Conservation (phyloP, 2,113 vertebrate genomes). For the Grammomys dolichurus region DNA sequence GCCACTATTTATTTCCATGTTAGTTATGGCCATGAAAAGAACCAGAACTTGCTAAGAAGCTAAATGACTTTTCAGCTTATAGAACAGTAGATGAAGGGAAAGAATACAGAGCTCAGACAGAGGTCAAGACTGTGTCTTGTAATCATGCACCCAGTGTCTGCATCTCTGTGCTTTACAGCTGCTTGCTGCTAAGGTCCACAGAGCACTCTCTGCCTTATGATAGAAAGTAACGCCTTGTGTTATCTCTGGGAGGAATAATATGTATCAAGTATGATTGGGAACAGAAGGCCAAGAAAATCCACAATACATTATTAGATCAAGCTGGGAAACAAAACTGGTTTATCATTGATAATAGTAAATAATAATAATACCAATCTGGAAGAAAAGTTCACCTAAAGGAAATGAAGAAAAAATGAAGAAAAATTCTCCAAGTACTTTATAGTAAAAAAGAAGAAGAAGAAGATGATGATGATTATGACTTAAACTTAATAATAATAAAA, state of each 20-base stretch:
- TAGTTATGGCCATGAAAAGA: neutral
- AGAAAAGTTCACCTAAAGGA: slow-evolving; percentile 1
- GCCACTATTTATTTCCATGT: neutral
- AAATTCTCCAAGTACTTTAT: neutral
- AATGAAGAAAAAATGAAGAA: slow-evolving; percentile 31
- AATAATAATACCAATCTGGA: neutral
- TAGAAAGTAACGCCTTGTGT: neutral
- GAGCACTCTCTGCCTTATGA: neutral
- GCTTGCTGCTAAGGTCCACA: neutral
- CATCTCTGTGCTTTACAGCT: neutral
- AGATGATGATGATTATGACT: neutral
- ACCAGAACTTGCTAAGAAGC: neutral
- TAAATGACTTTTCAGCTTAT: neutral
- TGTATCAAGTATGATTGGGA: neutral
- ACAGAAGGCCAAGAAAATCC: neutral
- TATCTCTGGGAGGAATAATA: neutral
- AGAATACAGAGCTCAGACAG: neutral
- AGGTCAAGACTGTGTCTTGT: neutral
- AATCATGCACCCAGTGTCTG: neutral
- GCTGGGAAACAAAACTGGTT: neutral
- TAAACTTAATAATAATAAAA: slow-evolving; percentile 20
- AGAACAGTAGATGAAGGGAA: neutral
- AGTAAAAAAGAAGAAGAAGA: neutral
- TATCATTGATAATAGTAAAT: neutral
- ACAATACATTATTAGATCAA: neutral